A percentile compares a stretch with the other conserved stretches of the same genome.
Evolutionary conservation across 2,113 vertebrate genomes (phyloP).

Genomic region (Callopanchax toddi): DNA sequence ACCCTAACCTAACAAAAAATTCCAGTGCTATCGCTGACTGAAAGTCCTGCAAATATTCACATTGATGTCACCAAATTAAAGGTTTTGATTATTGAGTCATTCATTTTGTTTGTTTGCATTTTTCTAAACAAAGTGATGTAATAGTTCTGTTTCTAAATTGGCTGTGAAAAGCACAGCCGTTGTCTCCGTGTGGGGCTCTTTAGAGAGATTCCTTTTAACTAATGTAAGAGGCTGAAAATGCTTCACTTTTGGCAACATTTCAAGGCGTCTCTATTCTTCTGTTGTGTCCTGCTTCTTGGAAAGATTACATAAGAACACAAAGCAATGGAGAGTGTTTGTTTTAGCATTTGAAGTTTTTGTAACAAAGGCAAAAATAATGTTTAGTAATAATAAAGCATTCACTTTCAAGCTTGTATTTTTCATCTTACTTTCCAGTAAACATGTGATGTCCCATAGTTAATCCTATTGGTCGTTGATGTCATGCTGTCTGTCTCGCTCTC

Average conservation of each 20-base stretch:
- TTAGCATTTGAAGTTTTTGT: background rate
- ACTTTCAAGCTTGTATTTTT: background rate
- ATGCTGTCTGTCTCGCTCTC: constrained; percentile 22
- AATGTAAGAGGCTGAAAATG: constrained; percentile 20
- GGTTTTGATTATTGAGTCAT: constrained; percentile 13
- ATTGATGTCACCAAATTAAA: too few species aligned
- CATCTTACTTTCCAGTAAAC: background rate
- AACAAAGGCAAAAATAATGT: background rate
- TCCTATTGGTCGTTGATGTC: constrained; percentile 24
- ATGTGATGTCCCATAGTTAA: background rate
- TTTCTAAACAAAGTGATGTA: constrained; percentile 25
- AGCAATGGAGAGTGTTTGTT: constrained; percentile 7
- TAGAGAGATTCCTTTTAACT: constrained; percentile 24
- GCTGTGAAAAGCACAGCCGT: constrained; percentile 19
- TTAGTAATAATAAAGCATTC: background rate
- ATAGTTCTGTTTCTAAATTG: constrained; percentile 28
- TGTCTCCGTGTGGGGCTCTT: constrained; percentile 21
- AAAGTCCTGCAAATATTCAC: too few species aligned
- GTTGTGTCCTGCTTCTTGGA: constrained; percentile 32
- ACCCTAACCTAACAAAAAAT: too few species aligned
- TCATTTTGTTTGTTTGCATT: constrained; percentile 4
- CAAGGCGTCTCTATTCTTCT: constrained; percentile 29
- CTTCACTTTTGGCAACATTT: constrained; percentile 33
- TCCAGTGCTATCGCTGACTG: too few species aligned
- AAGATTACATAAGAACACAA: constrained; percentile 8